Percentiles rank a stretch among this genome's conserved stretches.
phyloP scores from a whole-genome alignment of 1,140 invertebrate genomes.

The Drosophila nigromelanica region DNA sequence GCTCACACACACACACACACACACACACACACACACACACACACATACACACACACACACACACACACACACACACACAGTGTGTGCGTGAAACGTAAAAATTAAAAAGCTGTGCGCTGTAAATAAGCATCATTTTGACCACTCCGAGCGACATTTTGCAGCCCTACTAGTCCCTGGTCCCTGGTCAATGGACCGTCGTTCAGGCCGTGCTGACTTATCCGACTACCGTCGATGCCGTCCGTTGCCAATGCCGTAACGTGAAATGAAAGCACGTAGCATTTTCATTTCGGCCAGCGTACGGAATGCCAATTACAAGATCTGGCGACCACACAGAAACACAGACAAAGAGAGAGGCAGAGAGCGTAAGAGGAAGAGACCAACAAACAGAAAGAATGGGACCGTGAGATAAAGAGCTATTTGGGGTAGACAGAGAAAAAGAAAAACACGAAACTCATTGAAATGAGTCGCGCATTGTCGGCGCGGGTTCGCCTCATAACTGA shows the following conservation, averaged over 20 bases:
- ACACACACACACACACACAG: background rate
- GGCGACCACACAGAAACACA: slow-evolving; percentile 50
- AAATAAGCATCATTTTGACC: slow-evolving; percentile 62
- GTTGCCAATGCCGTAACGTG: slow-evolving; percentile 55
- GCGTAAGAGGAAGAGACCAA: background rate
- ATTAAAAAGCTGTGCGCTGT: slow-evolving; percentile 64
- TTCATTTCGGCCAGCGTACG: slow-evolving; percentile 79
- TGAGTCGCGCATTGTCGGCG: slow-evolving; percentile 62
- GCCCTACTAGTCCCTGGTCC: slow-evolving; percentile 18
- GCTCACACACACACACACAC: no score
- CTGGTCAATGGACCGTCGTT: slow-evolving; percentile 76
- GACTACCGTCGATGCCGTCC: slow-evolving; percentile 4
- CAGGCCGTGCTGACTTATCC: slow-evolving; percentile 62
- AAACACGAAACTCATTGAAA: slow-evolving; percentile 70
- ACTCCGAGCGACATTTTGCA: slow-evolving; percentile 10
- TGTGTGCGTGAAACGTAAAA: slow-evolving; percentile 63
- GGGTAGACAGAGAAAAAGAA: slow-evolving; percentile 13
- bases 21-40: no score
- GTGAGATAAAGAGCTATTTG: background rate
- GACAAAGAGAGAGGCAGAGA: background rate
- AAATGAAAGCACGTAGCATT: slow-evolving; percentile 82
- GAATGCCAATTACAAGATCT: slow-evolving; percentile 80
- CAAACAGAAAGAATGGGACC: background rate
- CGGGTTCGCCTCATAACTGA: slow-evolving; percentile 61
- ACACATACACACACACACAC: no score